These are phyloP conservation scores for Ctenopoma kingsleyae DNA, from an alignment of 2,797 vertebrate genomes.

Conservation along the genomic window DNA sequence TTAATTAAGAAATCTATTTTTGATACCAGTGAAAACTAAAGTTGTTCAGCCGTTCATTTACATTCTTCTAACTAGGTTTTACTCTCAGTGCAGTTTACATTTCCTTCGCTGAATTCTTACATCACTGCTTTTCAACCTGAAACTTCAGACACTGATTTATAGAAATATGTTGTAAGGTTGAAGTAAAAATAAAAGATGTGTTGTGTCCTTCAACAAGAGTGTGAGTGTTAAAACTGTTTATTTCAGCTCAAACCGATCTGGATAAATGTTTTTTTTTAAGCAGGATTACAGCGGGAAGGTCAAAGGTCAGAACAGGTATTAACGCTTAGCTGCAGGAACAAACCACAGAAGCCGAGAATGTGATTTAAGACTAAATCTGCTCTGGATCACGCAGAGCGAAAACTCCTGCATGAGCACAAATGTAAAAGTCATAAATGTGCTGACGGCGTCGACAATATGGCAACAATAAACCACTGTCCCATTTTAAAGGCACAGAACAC, in stretches of 20 bases:
- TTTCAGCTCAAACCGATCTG: neutral
- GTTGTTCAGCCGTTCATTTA: slow-evolving; percentile 29
- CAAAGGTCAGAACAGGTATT: slow-evolving; percentile 14
- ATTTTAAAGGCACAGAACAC: neutral
- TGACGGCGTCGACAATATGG: too few relatives aligned
- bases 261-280: too few relatives aligned
- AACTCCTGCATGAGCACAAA: neutral
- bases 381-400: neutral
- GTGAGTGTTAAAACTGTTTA: slow-evolving; percentile 1
- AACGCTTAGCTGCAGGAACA: neutral
- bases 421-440: neutral
- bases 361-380: slow-evolving; percentile 5
- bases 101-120: slow-evolving; percentile 13
- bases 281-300: neutral
- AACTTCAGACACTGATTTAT: slow-evolving; percentile 22
- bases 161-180: slow-evolving; percentile 42
- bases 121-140: slow-evolving; percentile 33
- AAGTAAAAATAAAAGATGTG: slow-evolving; percentile 50
- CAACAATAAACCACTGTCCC: neutral
- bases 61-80: slow-evolving; percentile 39
- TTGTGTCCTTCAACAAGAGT: slow-evolving; percentile 11
- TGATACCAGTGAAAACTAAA: slow-evolving; percentile 46
- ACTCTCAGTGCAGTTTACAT: slow-evolving; percentile 52
- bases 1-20: slow-evolving; percentile 65
- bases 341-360: neutral